Percentiles rank a stretch among this genome's conserved stretches.
phyloP scores from a whole-genome alignment of 2,888 invertebrate genomes.

The Antheraea assamensis region DNA sequence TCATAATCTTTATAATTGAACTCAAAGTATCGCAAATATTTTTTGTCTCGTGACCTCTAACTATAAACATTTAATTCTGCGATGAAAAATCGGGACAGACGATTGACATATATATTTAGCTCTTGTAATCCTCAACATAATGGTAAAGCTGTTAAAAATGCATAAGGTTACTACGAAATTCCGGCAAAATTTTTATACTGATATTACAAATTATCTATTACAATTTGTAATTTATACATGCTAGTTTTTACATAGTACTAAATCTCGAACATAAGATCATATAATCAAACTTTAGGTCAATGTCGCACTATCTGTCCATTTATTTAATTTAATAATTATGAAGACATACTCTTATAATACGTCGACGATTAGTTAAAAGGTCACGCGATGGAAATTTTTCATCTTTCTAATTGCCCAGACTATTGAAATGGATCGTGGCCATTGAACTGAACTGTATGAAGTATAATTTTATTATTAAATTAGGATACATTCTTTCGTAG shows the following conservation, averaged over 20 bases:
- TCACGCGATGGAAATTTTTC: constrained; percentile 6
- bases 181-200: neutral
- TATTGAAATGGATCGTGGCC: neutral
- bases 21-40: neutral
- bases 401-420: constrained; percentile 2
- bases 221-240: neutral
- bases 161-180: too few relatives aligned
- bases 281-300: neutral
- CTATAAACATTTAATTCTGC: neutral
- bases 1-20: neutral
- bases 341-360: neutral
- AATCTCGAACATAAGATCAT: neutral
- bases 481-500: neutral
- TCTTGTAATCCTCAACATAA: neutral
- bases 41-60: neutral
- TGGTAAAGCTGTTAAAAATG: neutral
- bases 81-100: neutral
- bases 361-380: constrained; percentile 1
- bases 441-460: neutral
- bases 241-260: neutral
- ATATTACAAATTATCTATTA: neutral
- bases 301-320: neutral
- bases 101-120: neutral
- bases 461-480: constrained; percentile 1
- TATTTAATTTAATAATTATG: neutral